These are phyloP conservation scores for Unio delphinus DNA, from an alignment of 2,888 invertebrate genomes.

Conservation along the genomic window DNA sequence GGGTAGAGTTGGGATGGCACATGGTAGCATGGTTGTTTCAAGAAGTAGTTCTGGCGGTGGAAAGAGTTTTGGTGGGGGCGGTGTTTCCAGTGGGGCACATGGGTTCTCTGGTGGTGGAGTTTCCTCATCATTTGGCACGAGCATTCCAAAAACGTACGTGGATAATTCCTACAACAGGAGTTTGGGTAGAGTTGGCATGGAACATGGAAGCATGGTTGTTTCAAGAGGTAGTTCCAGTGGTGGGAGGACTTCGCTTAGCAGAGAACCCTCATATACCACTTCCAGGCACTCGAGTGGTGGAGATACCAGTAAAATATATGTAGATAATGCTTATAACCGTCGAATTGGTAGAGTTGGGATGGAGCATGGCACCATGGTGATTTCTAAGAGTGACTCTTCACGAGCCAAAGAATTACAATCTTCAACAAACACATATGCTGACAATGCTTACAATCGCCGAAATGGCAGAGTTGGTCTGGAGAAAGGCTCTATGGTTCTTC, in stretches of 20 bases:
- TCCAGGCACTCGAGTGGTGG: too few relatives aligned
- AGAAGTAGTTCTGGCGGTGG: too few relatives aligned
- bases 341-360: slow-evolving; percentile 13
- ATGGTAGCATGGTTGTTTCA: slow-evolving; percentile 12
- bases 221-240: slow-evolving; percentile 1
- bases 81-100: neutral
- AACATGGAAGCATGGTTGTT: slow-evolving; percentile 7
- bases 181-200: neutral
- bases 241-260: too few relatives aligned
- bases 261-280: too few relatives aligned
- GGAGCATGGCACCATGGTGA: slow-evolving; percentile 8
- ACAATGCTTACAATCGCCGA: too few relatives aligned
- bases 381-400: too few relatives aligned
- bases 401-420: too few relatives aligned
- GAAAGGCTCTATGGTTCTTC: too few relatives aligned
- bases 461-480: too few relatives aligned
- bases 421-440: too few relatives aligned
- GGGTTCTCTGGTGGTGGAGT: too few relatives aligned
- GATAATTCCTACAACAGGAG: slow-evolving; percentile 2
- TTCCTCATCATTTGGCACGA: too few relatives aligned
- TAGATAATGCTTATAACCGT: slow-evolving; percentile 11
- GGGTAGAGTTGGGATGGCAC: slow-evolving; percentile 13
- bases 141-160: neutral
- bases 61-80: neutral
- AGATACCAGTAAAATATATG: slow-evolving; percentile 5